A percentile compares a stretch with the other conserved stretches of the same genome.
These are phyloP conservation scores for Mechanitis messenoides DNA, from an alignment of 2,888 invertebrate species.

Conservation along the genomic window DNA sequence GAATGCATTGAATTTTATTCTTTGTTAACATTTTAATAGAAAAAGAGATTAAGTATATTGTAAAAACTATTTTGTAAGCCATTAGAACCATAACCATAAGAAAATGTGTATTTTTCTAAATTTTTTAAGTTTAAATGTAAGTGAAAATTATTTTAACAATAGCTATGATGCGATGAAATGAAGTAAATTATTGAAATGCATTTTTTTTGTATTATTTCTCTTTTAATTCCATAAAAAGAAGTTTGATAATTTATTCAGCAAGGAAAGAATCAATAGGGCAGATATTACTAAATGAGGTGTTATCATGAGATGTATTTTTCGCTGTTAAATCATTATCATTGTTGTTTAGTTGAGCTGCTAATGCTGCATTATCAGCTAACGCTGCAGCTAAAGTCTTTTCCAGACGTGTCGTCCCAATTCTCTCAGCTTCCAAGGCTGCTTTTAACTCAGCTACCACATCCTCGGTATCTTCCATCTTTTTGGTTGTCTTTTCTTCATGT, in stretches of 20 bases:
- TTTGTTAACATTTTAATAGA: too few relatives aligned
- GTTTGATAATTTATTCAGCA: constrained; percentile 45
- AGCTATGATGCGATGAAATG: too few relatives aligned
- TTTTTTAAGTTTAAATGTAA: too few relatives aligned
- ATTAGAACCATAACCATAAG: too few relatives aligned
- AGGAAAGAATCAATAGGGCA: constrained; percentile 62
- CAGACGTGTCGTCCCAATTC: constrained; percentile 50
- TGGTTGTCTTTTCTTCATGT: constrained; percentile 27
- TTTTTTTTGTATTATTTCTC: too few relatives aligned
- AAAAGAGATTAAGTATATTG: too few relatives aligned
- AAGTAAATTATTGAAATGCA: too few relatives aligned
- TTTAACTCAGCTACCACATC: constrained; percentile 48
- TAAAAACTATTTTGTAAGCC: too few relatives aligned
- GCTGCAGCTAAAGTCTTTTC: constrained; percentile 57
- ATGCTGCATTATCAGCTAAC: constrained; percentile 52
- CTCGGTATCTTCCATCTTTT: constrained; percentile 33
- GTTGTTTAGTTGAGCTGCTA: constrained; percentile 48
- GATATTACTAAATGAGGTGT: constrained; percentile 38
- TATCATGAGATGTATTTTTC: constrained; percentile 28
- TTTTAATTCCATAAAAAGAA: too few relatives aligned
- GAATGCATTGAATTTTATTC: too few relatives aligned
- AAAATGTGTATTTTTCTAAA: too few relatives aligned
- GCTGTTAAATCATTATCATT: constrained; percentile 38
- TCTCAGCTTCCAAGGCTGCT: constrained; percentile 54
- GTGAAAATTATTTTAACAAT: too few relatives aligned